These are phyloP conservation scores for Kryptopterus vitreolus DNA, from an alignment of 2,797 vertebrate genomes.

Conservation along the genomic window DNA sequence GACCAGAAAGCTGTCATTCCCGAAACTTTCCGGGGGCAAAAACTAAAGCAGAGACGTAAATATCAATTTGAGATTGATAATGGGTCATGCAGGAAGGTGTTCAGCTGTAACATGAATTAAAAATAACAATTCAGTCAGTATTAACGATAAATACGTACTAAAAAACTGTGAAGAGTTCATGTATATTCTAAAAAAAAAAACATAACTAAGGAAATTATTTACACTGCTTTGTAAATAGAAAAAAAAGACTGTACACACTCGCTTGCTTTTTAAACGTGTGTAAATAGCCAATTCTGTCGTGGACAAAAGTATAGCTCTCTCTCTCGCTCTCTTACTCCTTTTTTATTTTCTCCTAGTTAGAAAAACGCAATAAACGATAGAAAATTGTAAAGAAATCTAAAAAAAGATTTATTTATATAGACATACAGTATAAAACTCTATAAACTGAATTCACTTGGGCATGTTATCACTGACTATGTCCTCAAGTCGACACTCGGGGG, in stretches of 20 bases:
- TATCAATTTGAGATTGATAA: constrained; percentile 78
- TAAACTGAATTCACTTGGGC: constrained; percentile 78
- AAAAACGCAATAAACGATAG: constrained; percentile 96
- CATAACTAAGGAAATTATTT: constrained; percentile 81
- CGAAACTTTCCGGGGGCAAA: constrained; percentile 61
- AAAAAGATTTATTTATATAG: constrained; percentile 74
- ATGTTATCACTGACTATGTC: constrained; percentile 63
- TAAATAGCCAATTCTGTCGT: constrained; percentile 87
- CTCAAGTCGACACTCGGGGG: constrained; percentile 68
- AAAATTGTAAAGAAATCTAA: constrained; percentile 70
- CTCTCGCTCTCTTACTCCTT: constrained; percentile 61
- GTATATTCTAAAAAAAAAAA: constrained; percentile 89
- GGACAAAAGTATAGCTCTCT: constrained; percentile 82
- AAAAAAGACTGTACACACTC: constrained; percentile 83
- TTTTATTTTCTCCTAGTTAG: constrained; percentile 82
- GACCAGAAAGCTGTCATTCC: constrained; percentile 75
- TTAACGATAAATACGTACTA: constrained; percentile 69
- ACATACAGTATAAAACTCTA: constrained; percentile 68
- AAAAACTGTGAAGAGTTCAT: constrained; percentile 89
- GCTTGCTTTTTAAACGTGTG: constrained; percentile 98
- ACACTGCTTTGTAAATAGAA: constrained; percentile 88
- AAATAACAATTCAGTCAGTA: constrained; percentile 58
- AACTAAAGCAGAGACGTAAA: constrained; percentile 74
- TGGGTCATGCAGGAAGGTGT: constrained; percentile 59
- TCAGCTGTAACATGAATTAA: constrained; percentile 58